Evolutionary conservation across 2,888 invertebrate species (phyloP).

Genomic region (Agonopterix alstromeriana): DNA sequence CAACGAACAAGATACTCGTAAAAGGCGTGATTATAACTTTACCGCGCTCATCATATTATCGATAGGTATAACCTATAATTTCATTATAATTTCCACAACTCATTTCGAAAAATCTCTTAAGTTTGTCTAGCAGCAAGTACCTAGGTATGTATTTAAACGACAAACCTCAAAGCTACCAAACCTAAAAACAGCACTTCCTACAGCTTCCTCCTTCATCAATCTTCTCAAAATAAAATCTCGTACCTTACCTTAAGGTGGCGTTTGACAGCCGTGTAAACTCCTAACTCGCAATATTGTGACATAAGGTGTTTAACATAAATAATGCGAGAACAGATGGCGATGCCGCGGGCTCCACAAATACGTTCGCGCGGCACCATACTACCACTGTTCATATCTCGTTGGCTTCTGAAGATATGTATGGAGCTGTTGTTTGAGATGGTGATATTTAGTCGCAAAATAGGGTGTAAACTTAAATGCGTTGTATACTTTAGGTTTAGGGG

Average conservation of each 20-base stretch:
- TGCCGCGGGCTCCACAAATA: constrained; percentile 70
- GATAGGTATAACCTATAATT: too few relatives aligned
- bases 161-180: not conserved
- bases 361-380: constrained; percentile 41
- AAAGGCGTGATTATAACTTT: too few relatives aligned
- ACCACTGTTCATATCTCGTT: constrained; percentile 43
- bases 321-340: constrained; percentile 71
- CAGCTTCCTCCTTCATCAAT: constrained; percentile 2
- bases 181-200: not conserved
- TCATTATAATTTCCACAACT: too few relatives aligned
- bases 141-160: too few relatives aligned
- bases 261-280: constrained; percentile 49
- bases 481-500: too few relatives aligned
- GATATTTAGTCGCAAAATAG: too few relatives aligned
- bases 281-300: constrained; percentile 75
- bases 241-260: constrained; percentile 27
- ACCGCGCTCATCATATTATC: too few relatives aligned
- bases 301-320: constrained; percentile 78
- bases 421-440: constrained; percentile 31
- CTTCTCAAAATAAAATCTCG: constrained; percentile 50
- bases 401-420: constrained; percentile 29
- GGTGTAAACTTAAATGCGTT: too few relatives aligned
- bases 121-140: too few relatives aligned
- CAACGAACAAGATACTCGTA: too few relatives aligned
- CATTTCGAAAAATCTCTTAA: too few relatives aligned